Conservation (phyloP, 2,888 invertebrate species). For the Stictocephala bisonia region DNA sequence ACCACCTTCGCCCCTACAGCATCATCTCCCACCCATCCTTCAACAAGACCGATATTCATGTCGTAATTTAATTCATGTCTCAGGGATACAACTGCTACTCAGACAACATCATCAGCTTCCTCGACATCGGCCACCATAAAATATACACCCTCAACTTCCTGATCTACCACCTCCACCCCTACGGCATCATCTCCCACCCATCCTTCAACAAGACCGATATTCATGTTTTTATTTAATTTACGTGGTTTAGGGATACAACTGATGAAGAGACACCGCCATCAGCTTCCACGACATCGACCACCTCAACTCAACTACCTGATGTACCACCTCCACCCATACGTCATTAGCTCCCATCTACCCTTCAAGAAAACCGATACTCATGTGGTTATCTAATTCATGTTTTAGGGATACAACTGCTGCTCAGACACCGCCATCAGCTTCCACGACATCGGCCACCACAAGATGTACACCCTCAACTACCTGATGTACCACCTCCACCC, state of each 20-base stretch:
- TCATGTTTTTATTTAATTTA: slow-evolving; percentile 9
- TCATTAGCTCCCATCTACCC: slow-evolving; percentile 30
- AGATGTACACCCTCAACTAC: slow-evolving; percentile 95
- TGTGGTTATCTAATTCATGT: slow-evolving; percentile 17
- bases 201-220: neutral
- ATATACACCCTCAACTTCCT: slow-evolving; percentile 96
- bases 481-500: slow-evolving; percentile 91
- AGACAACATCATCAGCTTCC: slow-evolving; percentile 93
- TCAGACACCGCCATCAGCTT: slow-evolving; percentile 94
- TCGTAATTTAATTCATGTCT: slow-evolving; percentile 19
- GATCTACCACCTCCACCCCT: slow-evolving; percentile 88
- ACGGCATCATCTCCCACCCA: slow-evolving; percentile 46
- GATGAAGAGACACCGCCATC: slow-evolving; percentile 92
- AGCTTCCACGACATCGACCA: slow-evolving; percentile 95
- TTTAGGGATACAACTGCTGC: slow-evolving; percentile 90
- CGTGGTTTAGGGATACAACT: slow-evolving; percentile 89
- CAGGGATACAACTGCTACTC: slow-evolving; percentile 92
- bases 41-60: neutral
- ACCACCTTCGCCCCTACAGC: slow-evolving; percentile 79
- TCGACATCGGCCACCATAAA: slow-evolving; percentile 88
- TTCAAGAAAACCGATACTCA: neutral
- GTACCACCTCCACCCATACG: slow-evolving; percentile 83
- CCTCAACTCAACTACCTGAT: slow-evolving; percentile 91
- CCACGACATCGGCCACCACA: slow-evolving; percentile 89
- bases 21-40: slow-evolving; percentile 12